These are phyloP conservation scores for Entomobrya proxima DNA, from an alignment of 2,888 invertebrate genomes.

Conservation along the genomic window DNA sequence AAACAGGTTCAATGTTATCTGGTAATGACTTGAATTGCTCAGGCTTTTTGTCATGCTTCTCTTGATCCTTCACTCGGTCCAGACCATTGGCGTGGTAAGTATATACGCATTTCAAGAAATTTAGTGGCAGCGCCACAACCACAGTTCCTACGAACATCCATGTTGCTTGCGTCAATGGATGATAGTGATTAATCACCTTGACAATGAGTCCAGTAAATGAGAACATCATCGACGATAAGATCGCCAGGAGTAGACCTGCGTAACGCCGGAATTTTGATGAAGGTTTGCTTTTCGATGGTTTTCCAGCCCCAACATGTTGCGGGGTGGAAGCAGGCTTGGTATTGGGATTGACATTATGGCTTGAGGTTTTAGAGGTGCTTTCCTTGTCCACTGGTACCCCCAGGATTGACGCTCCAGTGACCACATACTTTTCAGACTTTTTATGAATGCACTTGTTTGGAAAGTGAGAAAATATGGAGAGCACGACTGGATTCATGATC, in stretches of 20 bases:
- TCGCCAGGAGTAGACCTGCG: slow-evolving; percentile 57
- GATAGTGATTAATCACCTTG: slow-evolving; percentile 52
- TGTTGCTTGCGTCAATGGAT: slow-evolving; percentile 52
- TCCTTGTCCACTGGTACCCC: neutral
- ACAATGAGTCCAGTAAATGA: slow-evolving; percentile 68
- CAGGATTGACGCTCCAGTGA: slow-evolving; percentile 20
- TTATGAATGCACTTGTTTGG: slow-evolving; percentile 54
- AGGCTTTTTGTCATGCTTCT: neutral
- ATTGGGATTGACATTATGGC: neutral
- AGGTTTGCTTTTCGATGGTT: too few species aligned
- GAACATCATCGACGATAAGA: slow-evolving; percentile 66
- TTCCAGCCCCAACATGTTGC: too few species aligned
- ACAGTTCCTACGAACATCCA: slow-evolving; percentile 60
- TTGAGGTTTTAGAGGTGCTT: neutral
- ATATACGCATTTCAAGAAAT: slow-evolving; percentile 40
- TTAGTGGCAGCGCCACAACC: slow-evolving; percentile 41
- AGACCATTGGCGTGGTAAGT: neutral
- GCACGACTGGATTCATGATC: slow-evolving; percentile 57
- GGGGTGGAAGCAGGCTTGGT: neutral
- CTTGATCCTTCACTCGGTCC: neutral
- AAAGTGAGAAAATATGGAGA: slow-evolving; percentile 49
- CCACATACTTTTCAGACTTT: slow-evolving; percentile 51
- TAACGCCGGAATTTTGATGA: slow-evolving; percentile 45
- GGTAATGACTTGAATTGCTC: slow-evolving; percentile 16
- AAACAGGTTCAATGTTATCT: slow-evolving; percentile 35